Percentiles rank a stretch among this genome's conserved stretches.
Conservation (phyloP, 2,888 invertebrate species). For the Drosophila fulvimacula region DNA sequence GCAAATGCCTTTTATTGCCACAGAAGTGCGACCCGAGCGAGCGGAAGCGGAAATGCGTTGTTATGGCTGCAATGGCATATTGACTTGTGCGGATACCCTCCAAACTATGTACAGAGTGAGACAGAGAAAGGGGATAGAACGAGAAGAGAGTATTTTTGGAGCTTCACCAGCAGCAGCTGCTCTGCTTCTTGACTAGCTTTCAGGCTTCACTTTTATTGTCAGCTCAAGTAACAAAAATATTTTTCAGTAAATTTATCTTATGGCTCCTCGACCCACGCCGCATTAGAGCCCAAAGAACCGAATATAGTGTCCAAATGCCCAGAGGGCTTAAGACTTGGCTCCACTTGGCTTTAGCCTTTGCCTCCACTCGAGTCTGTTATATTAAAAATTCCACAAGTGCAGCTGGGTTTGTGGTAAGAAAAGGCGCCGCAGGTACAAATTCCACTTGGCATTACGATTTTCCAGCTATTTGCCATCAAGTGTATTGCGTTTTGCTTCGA, state of each 20-base stretch:
- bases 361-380: not conserved
- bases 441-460: constrained; percentile 12
- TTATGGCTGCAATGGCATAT: constrained; percentile 48
- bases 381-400: constrained; percentile 50
- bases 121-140: too few species aligned
- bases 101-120: constrained; percentile 1
- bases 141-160: not conserved
- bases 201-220: constrained; percentile 39
- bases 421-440: constrained; percentile 5
- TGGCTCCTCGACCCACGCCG: constrained; percentile 8
- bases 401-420: not conserved
- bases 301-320: constrained; percentile 4
- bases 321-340: not conserved
- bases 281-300: constrained; percentile 16
- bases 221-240: constrained; percentile 42
- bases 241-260: constrained; percentile 54
- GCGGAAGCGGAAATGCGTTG: constrained; percentile 52
- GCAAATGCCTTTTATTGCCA: constrained; percentile 44
- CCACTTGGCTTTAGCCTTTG: constrained; percentile 10
- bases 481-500: not conserved
- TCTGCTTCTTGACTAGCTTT: constrained; percentile 9
- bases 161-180: constrained; percentile 5
- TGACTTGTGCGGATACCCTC: constrained; percentile 29
- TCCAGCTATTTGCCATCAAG: not conserved
- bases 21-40: constrained; percentile 21